Conservation (phyloP, 2,113 vertebrate species). For the Heliornis fulica region DNA sequence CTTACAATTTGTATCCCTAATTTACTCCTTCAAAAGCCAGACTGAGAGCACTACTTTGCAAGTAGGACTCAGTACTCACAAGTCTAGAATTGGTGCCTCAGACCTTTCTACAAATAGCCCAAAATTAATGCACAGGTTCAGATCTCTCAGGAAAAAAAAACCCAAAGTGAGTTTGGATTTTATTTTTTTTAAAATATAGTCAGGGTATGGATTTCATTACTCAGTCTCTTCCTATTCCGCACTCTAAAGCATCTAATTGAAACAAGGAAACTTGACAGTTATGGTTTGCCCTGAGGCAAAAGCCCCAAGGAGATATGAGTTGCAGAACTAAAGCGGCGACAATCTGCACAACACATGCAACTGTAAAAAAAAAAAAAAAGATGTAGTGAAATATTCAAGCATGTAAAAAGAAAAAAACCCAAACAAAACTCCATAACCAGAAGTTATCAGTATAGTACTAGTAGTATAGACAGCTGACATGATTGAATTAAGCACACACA, state of each 20-base stretch:
- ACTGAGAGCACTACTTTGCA: neutral
- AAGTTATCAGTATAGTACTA: constrained; percentile 7
- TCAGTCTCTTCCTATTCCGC: neutral
- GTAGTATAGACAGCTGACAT: neutral
- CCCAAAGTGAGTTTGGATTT: too few relatives aligned
- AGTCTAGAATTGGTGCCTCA: neutral
- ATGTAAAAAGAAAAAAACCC: constrained; percentile 8
- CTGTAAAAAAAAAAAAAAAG: constrained; percentile 2
- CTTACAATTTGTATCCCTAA: neutral
- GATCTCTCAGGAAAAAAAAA: neutral
- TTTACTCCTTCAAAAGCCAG: neutral
- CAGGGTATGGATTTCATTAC: neutral
- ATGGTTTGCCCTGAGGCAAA: constrained; percentile 14
- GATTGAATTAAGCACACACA: constrained; percentile 9
- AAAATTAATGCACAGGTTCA: neutral
- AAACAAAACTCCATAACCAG: neutral
- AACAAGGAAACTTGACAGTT: constrained; percentile 11
- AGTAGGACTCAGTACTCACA: neutral
- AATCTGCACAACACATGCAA: neutral
- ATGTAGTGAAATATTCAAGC: neutral
- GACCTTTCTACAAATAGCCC: neutral
- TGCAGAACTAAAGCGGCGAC: constrained; percentile 19
- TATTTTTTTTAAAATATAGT: neutral
- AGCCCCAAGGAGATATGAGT: neutral
- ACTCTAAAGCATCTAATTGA: neutral